Evolutionary conservation across 2,113 vertebrate species (phyloP).

Genomic region (Alouatta palliata): DNA sequence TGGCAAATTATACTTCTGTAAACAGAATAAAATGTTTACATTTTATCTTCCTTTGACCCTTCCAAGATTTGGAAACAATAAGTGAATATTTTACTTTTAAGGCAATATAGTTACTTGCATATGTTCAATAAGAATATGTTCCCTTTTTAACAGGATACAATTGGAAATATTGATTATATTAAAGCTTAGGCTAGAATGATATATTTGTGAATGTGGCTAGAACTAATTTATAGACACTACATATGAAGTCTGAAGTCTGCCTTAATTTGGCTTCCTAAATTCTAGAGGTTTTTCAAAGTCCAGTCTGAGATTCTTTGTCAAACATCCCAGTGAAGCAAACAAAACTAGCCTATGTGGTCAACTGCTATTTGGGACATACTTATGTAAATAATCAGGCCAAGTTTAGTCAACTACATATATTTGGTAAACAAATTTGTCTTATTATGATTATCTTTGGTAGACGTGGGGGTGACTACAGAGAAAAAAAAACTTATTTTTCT

Average conservation of each 20-base stretch:
- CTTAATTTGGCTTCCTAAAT: not conserved
- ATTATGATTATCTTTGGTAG: not conserved
- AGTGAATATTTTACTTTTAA: not conserved
- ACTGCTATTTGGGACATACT: not conserved
- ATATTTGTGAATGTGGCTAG: not conserved
- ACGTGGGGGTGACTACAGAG: not conserved
- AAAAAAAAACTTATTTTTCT: not conserved
- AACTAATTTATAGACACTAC: not conserved
- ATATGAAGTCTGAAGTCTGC: not conserved
- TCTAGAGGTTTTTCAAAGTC: not conserved
- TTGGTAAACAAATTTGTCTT: not conserved
- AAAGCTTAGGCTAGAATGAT: not conserved
- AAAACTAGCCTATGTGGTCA: not conserved
- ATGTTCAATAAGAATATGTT: not conserved
- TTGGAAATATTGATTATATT: not conserved
- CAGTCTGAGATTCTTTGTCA: not conserved
- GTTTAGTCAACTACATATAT: not conserved
- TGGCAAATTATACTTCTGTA: not conserved
- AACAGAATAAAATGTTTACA: not conserved
- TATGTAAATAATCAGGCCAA: not conserved
- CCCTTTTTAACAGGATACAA: not conserved
- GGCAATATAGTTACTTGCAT: not conserved
- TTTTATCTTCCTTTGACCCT: not conserved
- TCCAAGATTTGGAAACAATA: not conserved
- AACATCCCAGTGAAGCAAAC: not conserved